Conservation (phyloP, 2,113 vertebrate species). For the Cebidichthys violaceus region DNA sequence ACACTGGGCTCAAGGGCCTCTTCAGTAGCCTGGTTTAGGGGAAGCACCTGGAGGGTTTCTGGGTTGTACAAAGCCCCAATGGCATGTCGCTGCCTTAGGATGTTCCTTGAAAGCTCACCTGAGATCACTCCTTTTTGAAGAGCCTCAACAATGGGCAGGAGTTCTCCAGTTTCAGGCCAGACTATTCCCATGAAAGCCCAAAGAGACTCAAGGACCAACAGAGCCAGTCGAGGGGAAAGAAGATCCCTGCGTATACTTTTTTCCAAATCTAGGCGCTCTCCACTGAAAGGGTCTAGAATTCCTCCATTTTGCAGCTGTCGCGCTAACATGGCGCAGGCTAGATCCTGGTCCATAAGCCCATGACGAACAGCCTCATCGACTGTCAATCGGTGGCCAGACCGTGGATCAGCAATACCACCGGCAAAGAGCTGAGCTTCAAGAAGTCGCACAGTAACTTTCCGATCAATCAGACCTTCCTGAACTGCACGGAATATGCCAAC, state of each 20-base stretch:
- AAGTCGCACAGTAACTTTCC: conserved; percentile 86
- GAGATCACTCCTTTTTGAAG: conserved; percentile 90
- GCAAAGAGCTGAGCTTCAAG: conserved; percentile 95
- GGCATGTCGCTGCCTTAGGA: conserved; percentile 84
- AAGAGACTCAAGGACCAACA: conserved; percentile 90
- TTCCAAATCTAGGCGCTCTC: conserved; percentile 86
- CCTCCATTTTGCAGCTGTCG: conserved; percentile 91
- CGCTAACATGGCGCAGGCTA: conserved; percentile 88
- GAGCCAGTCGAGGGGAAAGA: conserved; percentile 84
- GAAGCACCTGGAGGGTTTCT: conserved; percentile 84
- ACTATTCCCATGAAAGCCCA: conserved; percentile 88
- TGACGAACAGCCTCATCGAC: conserved; percentile 87
- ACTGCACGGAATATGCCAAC: conserved; percentile 90
- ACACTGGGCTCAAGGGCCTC: conserved; percentile 81
- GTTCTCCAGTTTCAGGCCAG: conserved; percentile 92
- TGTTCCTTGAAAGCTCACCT: conserved; percentile 83
- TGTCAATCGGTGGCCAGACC: conserved; percentile 89
- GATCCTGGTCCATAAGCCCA: conserved; percentile 90
- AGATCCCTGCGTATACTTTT: conserved; percentile 87
- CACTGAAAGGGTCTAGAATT: conserved; percentile 86
- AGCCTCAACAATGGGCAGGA: conserved; percentile 85
- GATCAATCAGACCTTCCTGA: conserved; percentile 93
- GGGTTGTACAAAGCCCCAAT: conserved; percentile 88
- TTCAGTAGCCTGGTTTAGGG: conserved; percentile 83
- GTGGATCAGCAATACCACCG: conserved; percentile 93